A percentile compares a stretch with the other conserved stretches of the same genome.
phyloP scores from a whole-genome alignment of 2,888 invertebrate genomes.

The Hydropsyche betteni region DNA sequence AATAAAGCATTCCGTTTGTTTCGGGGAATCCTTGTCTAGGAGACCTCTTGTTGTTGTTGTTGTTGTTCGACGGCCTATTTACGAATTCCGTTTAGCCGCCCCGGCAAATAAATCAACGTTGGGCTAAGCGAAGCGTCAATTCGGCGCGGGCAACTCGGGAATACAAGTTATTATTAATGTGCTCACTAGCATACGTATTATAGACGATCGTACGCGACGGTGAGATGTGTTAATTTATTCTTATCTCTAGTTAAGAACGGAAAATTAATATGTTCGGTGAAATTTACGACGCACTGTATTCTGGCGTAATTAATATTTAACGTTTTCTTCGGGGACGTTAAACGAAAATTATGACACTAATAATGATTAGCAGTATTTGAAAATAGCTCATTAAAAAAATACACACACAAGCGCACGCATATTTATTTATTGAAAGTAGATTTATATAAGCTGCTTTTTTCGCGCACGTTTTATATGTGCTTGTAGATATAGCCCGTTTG shows the following conservation, averaged over 20 bases:
- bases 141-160: slow-evolving; percentile 17
- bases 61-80: slow-evolving; percentile 27
- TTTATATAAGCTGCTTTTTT: no score
- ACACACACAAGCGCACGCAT: no score
- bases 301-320: no score
- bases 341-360: no score
- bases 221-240: slow-evolving; percentile 29
- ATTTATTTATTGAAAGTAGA: no score
- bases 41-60: background rate
- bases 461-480: no score
- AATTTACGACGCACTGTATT: slow-evolving; percentile 8
- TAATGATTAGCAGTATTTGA: no score
- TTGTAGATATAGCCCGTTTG: no score
- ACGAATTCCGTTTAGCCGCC: slow-evolving; percentile 34
- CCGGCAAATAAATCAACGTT: slow-evolving; percentile 16
- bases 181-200: slow-evolving; percentile 6
- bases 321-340: background rate
- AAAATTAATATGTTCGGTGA: slow-evolving; percentile 13
- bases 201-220: background rate
- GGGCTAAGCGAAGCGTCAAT: slow-evolving; percentile 18
- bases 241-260: slow-evolving; percentile 16
- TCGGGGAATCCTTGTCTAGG: background rate
- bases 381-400: no score
- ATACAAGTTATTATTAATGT: slow-evolving; percentile 19
- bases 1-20: slow-evolving; percentile 33